These are phyloP conservation scores for Cyclophora albipunctata DNA, from an alignment of 2,888 invertebrate genomes.

Conservation along the genomic window DNA sequence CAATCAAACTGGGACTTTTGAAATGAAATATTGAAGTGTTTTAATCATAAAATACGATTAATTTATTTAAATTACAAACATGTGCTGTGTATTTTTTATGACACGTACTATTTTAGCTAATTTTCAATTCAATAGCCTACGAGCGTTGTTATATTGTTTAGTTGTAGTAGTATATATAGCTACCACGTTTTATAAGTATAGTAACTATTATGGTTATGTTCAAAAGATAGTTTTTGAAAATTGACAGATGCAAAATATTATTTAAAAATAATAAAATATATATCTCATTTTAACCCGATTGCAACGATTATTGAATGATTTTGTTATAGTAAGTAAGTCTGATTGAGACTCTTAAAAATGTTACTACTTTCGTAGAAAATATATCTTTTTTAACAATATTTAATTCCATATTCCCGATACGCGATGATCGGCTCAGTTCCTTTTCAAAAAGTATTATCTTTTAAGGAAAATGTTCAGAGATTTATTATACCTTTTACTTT, in stretches of 20 bases:
- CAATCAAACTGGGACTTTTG: slow-evolving; percentile 3
- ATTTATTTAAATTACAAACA: background rate
- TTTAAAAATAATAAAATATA: background rate
- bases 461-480: slow-evolving; percentile 4
- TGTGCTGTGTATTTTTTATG: background rate
- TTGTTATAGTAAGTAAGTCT: no score
- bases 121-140: background rate
- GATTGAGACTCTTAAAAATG: no score
- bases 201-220: background rate
- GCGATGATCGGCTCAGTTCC: background rate
- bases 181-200: slow-evolving; percentile 3
- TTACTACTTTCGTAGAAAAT: no score
- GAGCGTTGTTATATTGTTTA: background rate
- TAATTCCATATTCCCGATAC: background rate
- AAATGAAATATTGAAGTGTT: slow-evolving; percentile 5
- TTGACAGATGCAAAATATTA: background rate
- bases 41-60: slow-evolving; percentile 5
- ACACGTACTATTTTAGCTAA: no score
- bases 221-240: background rate
- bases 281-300: no score
- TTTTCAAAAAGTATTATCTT: background rate
- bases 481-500: slow-evolving; percentile 15
- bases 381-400: background rate
- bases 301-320: no score
- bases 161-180: slow-evolving; percentile 5